Evolutionary conservation across 2,113 vertebrate genomes (phyloP).

Genomic region (Pleuronectes platessa): DNA sequence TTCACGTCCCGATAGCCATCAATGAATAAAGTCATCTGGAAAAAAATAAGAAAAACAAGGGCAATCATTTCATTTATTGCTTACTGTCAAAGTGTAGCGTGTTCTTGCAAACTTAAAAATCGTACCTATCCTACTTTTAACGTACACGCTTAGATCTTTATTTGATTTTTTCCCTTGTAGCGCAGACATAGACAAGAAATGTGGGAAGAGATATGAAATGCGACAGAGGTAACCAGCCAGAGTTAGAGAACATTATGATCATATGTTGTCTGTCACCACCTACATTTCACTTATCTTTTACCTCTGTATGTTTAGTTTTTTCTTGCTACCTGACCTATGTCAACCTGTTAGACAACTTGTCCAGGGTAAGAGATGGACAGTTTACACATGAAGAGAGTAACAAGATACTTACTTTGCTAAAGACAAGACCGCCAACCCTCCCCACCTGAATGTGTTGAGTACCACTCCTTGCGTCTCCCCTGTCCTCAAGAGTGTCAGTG

Average conservation of each 20-base stretch:
- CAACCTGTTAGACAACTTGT: background rate
- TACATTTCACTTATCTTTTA: background rate
- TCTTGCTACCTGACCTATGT: background rate
- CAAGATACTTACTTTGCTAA: background rate
- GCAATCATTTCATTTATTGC: too few species aligned
- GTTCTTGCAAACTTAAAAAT: too few species aligned
- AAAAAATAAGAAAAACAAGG: too few species aligned
- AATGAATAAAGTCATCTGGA: too few species aligned
- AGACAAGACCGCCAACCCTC: slow-evolving; percentile 14
- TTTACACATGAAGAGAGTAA: background rate
- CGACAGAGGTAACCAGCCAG: too few species aligned
- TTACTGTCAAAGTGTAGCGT: too few species aligned
- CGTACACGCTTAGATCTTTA: too few species aligned
- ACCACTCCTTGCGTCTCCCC: background rate
- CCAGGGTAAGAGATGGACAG: background rate
- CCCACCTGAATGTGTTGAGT: background rate
- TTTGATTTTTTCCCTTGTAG: too few species aligned
- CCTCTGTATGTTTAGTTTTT: background rate
- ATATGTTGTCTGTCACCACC: background rate
- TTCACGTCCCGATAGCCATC: too few species aligned
- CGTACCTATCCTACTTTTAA: too few species aligned
- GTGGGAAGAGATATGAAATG: too few species aligned
- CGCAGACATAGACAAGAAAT: too few species aligned
- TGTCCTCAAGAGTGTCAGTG: slow-evolving; percentile 17
- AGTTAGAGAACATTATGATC: background rate